Base-by-base conservation (phyloP, 2,797 vertebrate genomes). In the Centropyge bicolor region DNA sequence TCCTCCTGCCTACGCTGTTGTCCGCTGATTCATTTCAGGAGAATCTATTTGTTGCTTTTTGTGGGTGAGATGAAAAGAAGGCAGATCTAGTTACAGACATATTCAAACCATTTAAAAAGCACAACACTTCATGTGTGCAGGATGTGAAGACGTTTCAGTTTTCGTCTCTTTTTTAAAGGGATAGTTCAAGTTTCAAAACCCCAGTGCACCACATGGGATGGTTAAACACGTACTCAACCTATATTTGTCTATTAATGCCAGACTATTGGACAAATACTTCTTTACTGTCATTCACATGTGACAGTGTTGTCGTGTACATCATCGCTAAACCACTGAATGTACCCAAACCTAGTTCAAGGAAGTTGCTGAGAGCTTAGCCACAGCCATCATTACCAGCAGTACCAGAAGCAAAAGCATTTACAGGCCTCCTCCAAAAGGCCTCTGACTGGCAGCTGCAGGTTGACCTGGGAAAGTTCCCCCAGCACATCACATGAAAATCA, bases 41-140 rank as follows among this genome's bases (percentile, higher is more conserved):
- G 12, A 75, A 45, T 38, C 22, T 6, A 40, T 64, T 62, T 66
- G 38, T 48, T 40, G 48, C 17, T 79, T 74, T 75, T 60, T 11
- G 22, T 5, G 7, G 27, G 4, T 52, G 66, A 72, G 54, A 35
- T 65, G 20, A 57, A 81, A 64, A 59, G 48, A 41, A 55, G 46
- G 35, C 55, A 31, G 64, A 74, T 84, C 38, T 11, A 1, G 38
- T 83, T 74, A 61, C 70, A 78, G 16, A 56, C 6, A 31, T n/a
- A 40, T n/a, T 48, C 45, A 49, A 55, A 31, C 62, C 11, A 16
- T 63, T 72, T 60, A 19, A 69, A 65, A 61, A 19, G 16, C 45
- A 68, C 12, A 67, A 69, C 40, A 19, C 43, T 1, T 16, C 19
- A 20, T 20, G 45, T 56, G 27, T 49, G 16, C 16, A 2, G 45